A percentile compares a stretch with the other conserved stretches of the same genome.
phyloP scores from a whole-genome alignment of 2,113 vertebrate species.

The Myrmophylax atrothorax region DNA sequence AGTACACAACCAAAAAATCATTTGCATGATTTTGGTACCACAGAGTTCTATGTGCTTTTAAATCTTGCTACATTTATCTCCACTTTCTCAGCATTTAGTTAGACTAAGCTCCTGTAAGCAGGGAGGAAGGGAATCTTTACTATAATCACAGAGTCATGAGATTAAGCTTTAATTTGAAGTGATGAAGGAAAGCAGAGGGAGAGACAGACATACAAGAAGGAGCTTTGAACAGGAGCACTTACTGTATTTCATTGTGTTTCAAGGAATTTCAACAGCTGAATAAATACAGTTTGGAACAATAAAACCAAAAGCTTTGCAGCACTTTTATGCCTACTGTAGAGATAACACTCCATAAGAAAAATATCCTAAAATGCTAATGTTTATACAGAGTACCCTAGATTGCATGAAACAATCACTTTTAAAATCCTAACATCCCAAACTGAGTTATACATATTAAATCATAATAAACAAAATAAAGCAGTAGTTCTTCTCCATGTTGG shows the following conservation, averaged over 20 bases:
- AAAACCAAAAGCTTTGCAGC: neutral
- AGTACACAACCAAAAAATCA: neutral
- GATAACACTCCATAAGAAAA: neutral
- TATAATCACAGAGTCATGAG: neutral
- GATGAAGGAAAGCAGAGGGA: neutral
- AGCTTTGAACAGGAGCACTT: neutral
- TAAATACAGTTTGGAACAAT: neutral
- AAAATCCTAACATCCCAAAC: neutral
- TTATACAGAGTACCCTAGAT: neutral
- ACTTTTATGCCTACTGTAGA: neutral
- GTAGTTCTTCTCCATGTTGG: neutral
- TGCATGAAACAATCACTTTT: neutral
- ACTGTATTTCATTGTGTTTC: neutral
- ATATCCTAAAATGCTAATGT: neutral
- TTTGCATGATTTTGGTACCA: neutral
- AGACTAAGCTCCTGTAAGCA: neutral
- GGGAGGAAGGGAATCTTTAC: neutral
- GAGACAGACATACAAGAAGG: neutral
- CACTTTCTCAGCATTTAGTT: neutral
- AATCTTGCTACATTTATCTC: neutral
- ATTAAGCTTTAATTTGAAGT: constrained; percentile 34
- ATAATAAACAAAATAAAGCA: neutral
- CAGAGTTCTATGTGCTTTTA: neutral
- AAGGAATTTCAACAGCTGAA: neutral
- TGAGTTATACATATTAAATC: neutral